These are phyloP conservation scores for Microcaecilia unicolor DNA, from an alignment of 2,797 vertebrate species.

Conservation along the genomic window DNA sequence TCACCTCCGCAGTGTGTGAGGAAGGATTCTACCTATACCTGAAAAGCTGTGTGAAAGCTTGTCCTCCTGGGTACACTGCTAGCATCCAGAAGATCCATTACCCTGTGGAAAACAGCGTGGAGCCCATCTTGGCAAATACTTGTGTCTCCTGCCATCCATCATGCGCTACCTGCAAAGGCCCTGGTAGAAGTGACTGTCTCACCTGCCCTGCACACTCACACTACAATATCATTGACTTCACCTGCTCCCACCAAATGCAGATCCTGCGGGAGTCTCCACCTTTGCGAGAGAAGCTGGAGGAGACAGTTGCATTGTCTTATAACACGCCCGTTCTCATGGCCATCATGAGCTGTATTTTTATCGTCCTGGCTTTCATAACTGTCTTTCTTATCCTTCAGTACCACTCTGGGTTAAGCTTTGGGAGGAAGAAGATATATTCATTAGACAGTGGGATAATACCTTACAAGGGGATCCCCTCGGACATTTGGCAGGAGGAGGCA, in stretches of 20 bases:
- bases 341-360: constrained; percentile 81
- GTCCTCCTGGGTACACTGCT: constrained; percentile 67
- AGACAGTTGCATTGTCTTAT: constrained; percentile 8
- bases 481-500: constrained; percentile 79
- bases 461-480: constrained; percentile 85
- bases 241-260: constrained; percentile 80
- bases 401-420: constrained; percentile 70
- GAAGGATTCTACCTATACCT: constrained; percentile 79
- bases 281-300: constrained; percentile 27
- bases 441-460: constrained; percentile 74
- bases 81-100: constrained; percentile 56
- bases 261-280: constrained; percentile 76
- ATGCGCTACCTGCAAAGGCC: constrained; percentile 78
- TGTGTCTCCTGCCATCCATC: constrained; percentile 76
- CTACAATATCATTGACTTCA: constrained; percentile 62
- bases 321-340: constrained; percentile 69
- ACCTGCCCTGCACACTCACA: constrained; percentile 80
- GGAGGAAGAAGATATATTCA: constrained; percentile 76
- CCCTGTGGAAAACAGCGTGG: constrained; percentile 63
- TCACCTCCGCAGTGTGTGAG: constrained; percentile 74
- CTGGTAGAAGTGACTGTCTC: constrained; percentile 67
- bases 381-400: constrained; percentile 86
- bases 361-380: constrained; percentile 70
- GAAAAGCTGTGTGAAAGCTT: constrained; percentile 78
- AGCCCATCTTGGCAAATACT: constrained; percentile 54